These are phyloP conservation scores for Morone saxatilis DNA, from an alignment of 2,113 vertebrate species.

Conservation along the genomic window DNA sequence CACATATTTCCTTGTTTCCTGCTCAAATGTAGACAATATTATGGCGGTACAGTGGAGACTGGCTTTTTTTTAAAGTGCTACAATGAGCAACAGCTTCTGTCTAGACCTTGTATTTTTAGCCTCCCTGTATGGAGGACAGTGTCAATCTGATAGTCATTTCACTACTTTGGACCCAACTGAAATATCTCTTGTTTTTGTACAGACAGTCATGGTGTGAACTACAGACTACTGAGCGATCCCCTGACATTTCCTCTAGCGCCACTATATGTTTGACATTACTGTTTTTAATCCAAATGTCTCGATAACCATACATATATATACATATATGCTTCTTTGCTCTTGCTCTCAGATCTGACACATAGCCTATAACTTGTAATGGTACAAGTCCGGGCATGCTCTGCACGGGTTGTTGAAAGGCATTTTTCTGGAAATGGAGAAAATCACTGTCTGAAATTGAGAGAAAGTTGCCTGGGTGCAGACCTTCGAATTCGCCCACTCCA, in stretches of 20 bases:
- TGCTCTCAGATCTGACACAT: no score
- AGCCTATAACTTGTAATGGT: neutral
- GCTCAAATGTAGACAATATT: neutral
- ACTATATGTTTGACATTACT: neutral
- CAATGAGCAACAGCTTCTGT: neutral
- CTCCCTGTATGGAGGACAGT: neutral
- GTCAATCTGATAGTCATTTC: neutral
- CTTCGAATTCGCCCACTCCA: no score
- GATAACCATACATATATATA: no score
- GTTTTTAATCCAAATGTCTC: neutral
- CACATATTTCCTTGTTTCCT: no score
- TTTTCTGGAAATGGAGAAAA: constrained; percentile 3
- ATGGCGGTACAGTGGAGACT: neutral
- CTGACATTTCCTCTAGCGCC: neutral
- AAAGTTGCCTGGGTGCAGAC: neutral
- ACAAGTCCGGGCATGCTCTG: neutral
- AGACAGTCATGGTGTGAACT: neutral
- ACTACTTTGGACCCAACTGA: neutral
- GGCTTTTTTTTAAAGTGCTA: neutral
- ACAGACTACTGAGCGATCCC: neutral
- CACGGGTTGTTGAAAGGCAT: neutral
- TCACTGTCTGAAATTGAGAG: constrained; percentile 1
- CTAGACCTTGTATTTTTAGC: neutral
- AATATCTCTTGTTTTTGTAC: neutral
- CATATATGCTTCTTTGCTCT: no score